Base-by-base conservation (phyloP, 2,113 vertebrate species). In the Bufo bufo region DNA sequence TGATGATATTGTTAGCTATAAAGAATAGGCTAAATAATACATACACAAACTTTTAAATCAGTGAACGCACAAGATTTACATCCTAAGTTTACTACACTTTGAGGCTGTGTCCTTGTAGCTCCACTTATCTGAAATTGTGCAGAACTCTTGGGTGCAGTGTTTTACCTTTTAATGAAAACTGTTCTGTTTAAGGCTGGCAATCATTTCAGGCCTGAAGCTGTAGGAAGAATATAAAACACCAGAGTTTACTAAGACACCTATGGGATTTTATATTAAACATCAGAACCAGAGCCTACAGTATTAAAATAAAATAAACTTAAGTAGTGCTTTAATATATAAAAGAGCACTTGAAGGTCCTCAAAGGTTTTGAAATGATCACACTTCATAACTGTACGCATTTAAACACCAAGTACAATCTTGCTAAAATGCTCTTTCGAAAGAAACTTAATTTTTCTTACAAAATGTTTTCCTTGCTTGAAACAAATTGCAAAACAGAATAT, bases 401-500 rank as follows among this genome's bases (percentile, higher is more conserved):
- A 16, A 63, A 65, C 43, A 65, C 80, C 80, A 65, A 65, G 59
- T 82, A 65, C 45, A 82, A 71, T 84, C 50, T 71, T 54, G 58
- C 65, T 69, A 84, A 71, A 83, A 66, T 50, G 82, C 43, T 69
- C 63, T 83, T 82, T 65, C 65, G 13, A 54, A 84, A 33, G 65
- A 84, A 84, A 83, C 19, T 4, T 52, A 66, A 83, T 83, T 66
- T 50, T 83, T 61, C 47, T 83, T 69, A 69, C 61, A 83, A 66
- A 66, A 84, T 84, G 63, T 66, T 82, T 82, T 63, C 80, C 59
- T 49, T 82, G 14, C 59, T 65, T 49, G 59, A 54, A 84, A 84
- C 82, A 71, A 84, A 84, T 71, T 66, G 65, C 63, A 84, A 84
- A 84, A 71, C 82, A 84, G 63, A 84, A 23, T 84, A n/a, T 84